A percentile compares a stretch with the other conserved stretches of the same genome.
These are phyloP conservation scores for Boulengeromyrus knoepffleri DNA, from an alignment of 2,113 vertebrate genomes.

Conservation along the genomic window DNA sequence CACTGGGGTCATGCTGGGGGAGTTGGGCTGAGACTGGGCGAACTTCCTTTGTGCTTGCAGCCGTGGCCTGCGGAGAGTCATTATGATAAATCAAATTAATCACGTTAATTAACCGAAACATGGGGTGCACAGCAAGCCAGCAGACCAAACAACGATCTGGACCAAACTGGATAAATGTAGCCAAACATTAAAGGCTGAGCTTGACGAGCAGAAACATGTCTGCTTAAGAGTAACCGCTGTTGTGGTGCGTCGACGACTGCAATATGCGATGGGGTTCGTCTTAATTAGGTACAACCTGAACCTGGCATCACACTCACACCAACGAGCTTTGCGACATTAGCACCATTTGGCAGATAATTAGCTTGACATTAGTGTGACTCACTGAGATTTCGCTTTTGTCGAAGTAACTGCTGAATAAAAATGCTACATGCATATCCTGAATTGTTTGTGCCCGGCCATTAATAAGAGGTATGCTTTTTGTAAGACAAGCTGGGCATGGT, in stretches of 20 bases:
- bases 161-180: neutral
- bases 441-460: neutral
- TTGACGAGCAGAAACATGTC: neutral
- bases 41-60: slow-evolving; percentile 92
- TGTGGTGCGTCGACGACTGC: neutral
- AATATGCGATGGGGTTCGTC: neutral
- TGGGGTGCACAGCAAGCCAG: neutral
- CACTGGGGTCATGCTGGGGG: slow-evolving; percentile 78
- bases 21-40: slow-evolving; percentile 84
- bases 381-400: neutral
- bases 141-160: neutral
- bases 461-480: neutral
- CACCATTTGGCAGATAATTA: neutral
- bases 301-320: neutral
- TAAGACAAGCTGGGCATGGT: neutral
- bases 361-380: neutral
- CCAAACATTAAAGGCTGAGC: neutral
- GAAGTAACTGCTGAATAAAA: neutral
- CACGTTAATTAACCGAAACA: neutral
- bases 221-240: neutral
- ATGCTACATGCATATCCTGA: neutral
- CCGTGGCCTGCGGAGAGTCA: slow-evolving; percentile 66
- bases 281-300: neutral
- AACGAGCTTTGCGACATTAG: neutral
- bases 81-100: slow-evolving; percentile 1